Conservation (phyloP, 2,113 vertebrate genomes). For the Gobius niger region DNA sequence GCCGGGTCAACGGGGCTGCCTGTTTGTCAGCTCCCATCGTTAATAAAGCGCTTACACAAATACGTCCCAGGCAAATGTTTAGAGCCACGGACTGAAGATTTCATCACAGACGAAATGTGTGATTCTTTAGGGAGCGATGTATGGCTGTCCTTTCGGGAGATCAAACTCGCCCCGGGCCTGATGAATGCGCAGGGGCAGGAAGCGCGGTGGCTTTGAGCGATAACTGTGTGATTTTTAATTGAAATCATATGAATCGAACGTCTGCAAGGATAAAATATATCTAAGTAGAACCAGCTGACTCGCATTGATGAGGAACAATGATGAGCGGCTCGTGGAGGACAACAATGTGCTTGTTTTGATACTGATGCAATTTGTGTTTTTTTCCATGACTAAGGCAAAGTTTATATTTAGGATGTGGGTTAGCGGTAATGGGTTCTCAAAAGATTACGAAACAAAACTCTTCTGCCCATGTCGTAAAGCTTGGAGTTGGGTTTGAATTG, state of each 20-base stretch:
- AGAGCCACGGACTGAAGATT: conserved; percentile 65
- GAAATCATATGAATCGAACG: conserved; percentile 79
- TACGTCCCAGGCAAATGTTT: conserved; percentile 78
- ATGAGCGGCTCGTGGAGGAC: conserved; percentile 68
- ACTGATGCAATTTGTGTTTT: conserved; percentile 60
- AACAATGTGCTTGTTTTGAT: conserved; percentile 68
- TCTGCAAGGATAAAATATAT: conserved; percentile 67
- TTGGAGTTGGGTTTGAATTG: too few relatives aligned
- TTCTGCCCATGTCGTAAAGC: too few relatives aligned
- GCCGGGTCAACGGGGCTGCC: conserved; percentile 64
- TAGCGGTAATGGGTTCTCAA: too few relatives aligned
- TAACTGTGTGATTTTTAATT: conserved; percentile 76
- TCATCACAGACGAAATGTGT: conserved; percentile 67
- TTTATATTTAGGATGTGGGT: too few relatives aligned
- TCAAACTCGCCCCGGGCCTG: conserved; percentile 53
- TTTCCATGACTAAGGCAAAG: conserved; percentile 48
- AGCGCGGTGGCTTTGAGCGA: conserved; percentile 72
- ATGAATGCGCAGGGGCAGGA: conserved; percentile 62
- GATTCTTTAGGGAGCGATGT: conserved; percentile 57
- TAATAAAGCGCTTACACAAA: conserved; percentile 74
- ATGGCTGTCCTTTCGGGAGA: conserved; percentile 59
- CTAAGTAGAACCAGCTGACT: conserved; percentile 82
- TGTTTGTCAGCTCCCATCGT: conserved; percentile 76
- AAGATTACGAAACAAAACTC: too few relatives aligned
- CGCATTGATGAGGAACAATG: conserved; percentile 75